Conservation (phyloP, 2,113 vertebrate genomes). For the Pterophyllum scalare region DNA sequence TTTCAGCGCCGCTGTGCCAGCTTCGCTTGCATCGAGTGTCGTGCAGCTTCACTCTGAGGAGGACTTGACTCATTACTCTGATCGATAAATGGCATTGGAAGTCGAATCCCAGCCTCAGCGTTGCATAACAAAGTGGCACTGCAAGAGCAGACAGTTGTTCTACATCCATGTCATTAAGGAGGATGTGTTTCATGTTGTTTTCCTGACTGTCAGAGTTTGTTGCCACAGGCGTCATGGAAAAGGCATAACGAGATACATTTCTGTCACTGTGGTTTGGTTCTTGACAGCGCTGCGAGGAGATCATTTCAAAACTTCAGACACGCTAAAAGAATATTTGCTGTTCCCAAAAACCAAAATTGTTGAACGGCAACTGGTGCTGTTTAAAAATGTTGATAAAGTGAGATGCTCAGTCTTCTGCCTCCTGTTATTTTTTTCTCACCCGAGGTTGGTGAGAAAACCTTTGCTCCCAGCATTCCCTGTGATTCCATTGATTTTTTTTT, state of each 20-base stretch:
- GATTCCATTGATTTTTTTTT: constrained; percentile 22
- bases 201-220: too few species aligned
- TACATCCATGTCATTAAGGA: background rate
- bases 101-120: fast-evolving
- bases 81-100: background rate
- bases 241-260: background rate
- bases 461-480: background rate
- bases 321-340: too few species aligned
- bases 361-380: fast-evolving
- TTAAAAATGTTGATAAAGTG: background rate
- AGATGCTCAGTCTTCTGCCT: fast-evolving
- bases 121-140: fast-evolving
- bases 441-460: constrained; percentile 3
- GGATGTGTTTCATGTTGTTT: background rate
- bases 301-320: fast-evolving
- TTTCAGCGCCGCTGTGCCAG: background rate
- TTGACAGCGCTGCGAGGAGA: fast-evolving
- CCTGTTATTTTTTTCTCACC: background rate
- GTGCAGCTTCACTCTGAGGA: background rate
- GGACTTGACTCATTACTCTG: background rate
- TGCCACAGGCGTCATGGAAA: background rate
- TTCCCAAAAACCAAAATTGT: too few species aligned
- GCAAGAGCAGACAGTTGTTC: background rate
- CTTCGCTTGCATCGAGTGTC: background rate
- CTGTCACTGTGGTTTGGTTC: background rate